phyloP scores from a whole-genome alignment of 2,888 invertebrate genomes.

The Acleris emargana region DNA sequence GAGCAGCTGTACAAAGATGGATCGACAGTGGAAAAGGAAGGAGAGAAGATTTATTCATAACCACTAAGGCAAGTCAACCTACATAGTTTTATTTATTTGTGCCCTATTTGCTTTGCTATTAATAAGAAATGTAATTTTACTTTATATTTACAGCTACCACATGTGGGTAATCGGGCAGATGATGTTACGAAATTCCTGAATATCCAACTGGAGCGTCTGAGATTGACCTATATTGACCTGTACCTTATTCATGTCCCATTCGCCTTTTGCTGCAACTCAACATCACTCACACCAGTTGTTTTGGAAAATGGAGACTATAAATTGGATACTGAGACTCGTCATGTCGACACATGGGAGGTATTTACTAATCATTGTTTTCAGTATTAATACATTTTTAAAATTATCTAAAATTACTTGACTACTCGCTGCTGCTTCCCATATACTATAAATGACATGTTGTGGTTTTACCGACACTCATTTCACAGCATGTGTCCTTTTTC shows the following conservation, averaged over 20 bases:
- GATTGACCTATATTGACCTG: constrained; percentile 89
- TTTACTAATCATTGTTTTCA: too few relatives aligned
- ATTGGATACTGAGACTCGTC: constrained; percentile 85
- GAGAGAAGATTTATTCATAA: constrained; percentile 89
- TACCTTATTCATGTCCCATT: constrained; percentile 92
- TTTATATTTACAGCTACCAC: constrained; percentile 84
- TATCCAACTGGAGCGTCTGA: constrained; percentile 85
- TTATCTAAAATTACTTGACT: too few relatives aligned
- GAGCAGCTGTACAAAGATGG: constrained; percentile 87
- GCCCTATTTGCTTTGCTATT: background rate
- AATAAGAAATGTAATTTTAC: background rate
- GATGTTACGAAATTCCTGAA: constrained; percentile 87
- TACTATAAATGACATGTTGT: too few relatives aligned
- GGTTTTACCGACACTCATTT: too few relatives aligned
- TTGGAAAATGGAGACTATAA: constrained; percentile 84
- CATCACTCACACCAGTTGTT: constrained; percentile 79
- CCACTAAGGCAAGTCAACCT: constrained; percentile 87
- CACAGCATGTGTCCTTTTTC: too few relatives aligned
- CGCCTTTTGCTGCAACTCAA: constrained; percentile 83
- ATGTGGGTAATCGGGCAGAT: constrained; percentile 86
- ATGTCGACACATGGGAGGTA: constrained; percentile 89
- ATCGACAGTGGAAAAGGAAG: constrained; percentile 84
- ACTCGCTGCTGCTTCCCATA: too few relatives aligned
- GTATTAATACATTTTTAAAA: too few relatives aligned
- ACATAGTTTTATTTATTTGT: background rate